Evolutionary conservation across 2,113 vertebrate species (phyloP).

Genomic region (Sitta europaea): DNA sequence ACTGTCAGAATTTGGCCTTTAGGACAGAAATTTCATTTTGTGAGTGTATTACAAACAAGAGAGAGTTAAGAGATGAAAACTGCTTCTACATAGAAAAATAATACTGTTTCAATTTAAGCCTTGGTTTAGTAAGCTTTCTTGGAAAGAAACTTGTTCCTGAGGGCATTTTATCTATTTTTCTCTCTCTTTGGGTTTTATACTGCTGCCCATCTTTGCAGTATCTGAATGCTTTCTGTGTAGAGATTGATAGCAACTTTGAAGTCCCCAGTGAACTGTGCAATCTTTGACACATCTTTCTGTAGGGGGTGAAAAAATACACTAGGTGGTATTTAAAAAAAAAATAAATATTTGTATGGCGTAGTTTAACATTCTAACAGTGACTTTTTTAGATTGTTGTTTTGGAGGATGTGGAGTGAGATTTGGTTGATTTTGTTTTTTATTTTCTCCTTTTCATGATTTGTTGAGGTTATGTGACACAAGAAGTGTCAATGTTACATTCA

Average conservation of each 20-base stretch:
- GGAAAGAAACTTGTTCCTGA: conserved; percentile 38
- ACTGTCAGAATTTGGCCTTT: neutral
- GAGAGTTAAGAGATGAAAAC: conserved; percentile 53
- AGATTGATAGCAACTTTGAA: conserved; percentile 14
- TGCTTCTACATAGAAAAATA: conserved; percentile 4
- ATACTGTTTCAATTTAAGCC: conserved; percentile 40
- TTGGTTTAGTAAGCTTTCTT: conserved; percentile 29
- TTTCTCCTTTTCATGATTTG: neutral
- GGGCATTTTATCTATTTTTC: conserved; percentile 47
- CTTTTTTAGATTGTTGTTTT: neutral
- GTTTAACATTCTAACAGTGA: neutral
- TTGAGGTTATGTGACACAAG: neutral
- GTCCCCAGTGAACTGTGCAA: neutral
- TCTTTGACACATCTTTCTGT: neutral
- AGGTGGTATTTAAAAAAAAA: neutral
- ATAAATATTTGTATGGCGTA: neutral
- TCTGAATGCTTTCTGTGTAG: neutral
- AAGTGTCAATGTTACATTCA: neutral
- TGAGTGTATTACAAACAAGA: neutral
- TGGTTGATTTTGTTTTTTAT: neutral
- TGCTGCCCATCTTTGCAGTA: conserved; percentile 2
- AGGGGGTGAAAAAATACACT: neutral
- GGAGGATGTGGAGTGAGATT: neutral
- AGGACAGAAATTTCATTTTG: conserved; percentile 44
- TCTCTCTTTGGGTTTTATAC: conserved; percentile 19